These are phyloP conservation scores for Leuctra nigra DNA, from an alignment of 2,888 invertebrate genomes.

Conservation along the genomic window DNA sequence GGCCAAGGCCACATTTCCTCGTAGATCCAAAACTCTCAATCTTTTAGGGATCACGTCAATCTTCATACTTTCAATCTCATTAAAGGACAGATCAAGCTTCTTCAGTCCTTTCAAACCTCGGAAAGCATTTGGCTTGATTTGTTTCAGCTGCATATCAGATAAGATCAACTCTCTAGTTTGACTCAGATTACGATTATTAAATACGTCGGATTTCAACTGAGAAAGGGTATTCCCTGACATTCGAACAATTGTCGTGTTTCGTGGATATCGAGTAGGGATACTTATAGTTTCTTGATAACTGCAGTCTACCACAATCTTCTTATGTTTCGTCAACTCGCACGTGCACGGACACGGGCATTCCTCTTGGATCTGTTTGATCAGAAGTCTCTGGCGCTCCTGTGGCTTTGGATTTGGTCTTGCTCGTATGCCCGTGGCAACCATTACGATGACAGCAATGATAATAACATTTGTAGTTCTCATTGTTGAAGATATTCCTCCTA, in stretches of 20 bases:
- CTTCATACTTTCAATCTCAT: neutral
- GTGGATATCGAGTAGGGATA: neutral
- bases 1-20: neutral
- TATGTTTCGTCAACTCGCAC: neutral
- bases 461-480: too few species aligned
- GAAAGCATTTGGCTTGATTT: neutral
- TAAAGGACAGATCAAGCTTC: neutral
- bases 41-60: neutral
- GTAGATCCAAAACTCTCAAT: neutral
- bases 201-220: neutral
- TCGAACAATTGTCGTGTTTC: neutral
- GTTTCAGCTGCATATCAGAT: neutral
- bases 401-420: too few species aligned
- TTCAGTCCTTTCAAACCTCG: neutral
- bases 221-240: neutral
- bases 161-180: neutral
- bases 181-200: neutral
- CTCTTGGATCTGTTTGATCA: too few species aligned
- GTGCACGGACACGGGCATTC: neutral
- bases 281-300: neutral
- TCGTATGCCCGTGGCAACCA: too few species aligned
- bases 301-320: neutral
- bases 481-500: too few species aligned
- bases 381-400: too few species aligned
- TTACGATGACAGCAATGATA: too few species aligned